Base-by-base conservation (phyloP, 37 sponge, comb jelly and placozoan genomes). In the Mnemiopsis leidyi region DNA sequence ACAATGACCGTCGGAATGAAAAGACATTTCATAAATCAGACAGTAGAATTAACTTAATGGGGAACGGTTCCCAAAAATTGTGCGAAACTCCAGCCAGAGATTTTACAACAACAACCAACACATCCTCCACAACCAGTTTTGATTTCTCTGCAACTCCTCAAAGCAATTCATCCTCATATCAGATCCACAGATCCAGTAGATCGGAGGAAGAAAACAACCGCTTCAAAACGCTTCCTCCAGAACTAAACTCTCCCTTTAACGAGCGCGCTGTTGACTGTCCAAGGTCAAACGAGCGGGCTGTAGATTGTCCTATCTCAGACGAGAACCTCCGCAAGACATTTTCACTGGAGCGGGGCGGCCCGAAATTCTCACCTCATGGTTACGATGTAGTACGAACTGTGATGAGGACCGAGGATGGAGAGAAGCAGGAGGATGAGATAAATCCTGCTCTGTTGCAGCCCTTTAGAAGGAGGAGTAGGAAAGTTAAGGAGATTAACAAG, bases 401-500 rank as follows among this genome's bases (percentile, higher is more conserved):
- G 7, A 36, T 26, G 36, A 26, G 79, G 18, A 32, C 26, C 36
- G 79, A 13, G 79, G 79, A 32, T 31, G 73, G 73, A 20, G 73
- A 25, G 73, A 13, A 13, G 13, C n/a, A n/a, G n/a, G 61, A 48
- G 9, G 7, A 32, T 21, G 79, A 13, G 79, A 36, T 77, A 5
- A 77, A 77, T 36, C 79, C 79, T 13, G 36, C 79, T 16, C 79
- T 77, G 1, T 36, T 77, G 21, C 35, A 28, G 33, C 79, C 79
- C 9, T 77, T 77, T 36, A 31, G 79, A 34, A 77, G 79, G 79
- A 77, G 79, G 79, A 77, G 79, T 20, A 28, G 79, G 79, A 77
- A 77, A 20, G 32, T 21, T 77, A 77, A 32, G 32, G 79, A 77
- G 35, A 36, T 26, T 1, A 77, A 77, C 32, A 32, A 77, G 20